Conservation (phyloP, 2,797 vertebrate species). For the Microctenopoma steveboyesi region DNA sequence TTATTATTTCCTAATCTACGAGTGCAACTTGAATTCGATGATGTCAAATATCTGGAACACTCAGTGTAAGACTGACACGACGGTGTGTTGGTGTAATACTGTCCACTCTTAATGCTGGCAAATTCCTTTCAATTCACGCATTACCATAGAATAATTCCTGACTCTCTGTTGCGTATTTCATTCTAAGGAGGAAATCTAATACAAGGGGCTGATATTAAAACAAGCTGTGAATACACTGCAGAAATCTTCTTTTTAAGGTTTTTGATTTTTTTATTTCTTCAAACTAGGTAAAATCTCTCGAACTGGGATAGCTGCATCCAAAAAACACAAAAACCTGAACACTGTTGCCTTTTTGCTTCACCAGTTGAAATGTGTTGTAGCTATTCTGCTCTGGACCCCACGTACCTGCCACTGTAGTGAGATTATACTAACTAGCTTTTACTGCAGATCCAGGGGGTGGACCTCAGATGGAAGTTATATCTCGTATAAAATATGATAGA, state of each 20-base stretch:
- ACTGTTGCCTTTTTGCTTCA: background rate
- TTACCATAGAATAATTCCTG: background rate
- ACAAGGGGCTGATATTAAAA: background rate
- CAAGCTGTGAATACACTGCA: constrained; percentile 6
- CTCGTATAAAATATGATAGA: background rate
- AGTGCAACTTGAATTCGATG: constrained; percentile 51
- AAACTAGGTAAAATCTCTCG: background rate
- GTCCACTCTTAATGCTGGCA: constrained; percentile 44
- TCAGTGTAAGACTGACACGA: constrained; percentile 1
- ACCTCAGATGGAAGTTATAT: background rate
- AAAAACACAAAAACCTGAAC: background rate
- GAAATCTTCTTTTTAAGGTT: background rate
- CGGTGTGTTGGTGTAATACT: background rate
- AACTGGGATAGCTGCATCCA: background rate
- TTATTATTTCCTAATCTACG: constrained; percentile 12
- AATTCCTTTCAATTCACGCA: background rate
- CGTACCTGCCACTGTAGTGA: background rate
- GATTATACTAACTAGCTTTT: background rate
- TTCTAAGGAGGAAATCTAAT: constrained; percentile 4
- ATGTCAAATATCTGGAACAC: constrained; percentile 43
- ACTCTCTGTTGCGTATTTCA: background rate
- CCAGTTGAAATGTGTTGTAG: background rate
- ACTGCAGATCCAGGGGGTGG: background rate
- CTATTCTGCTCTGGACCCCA: background rate
- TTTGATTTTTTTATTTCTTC: background rate